Evolutionary conservation across 2,113 vertebrate species (phyloP).

Genomic region (Ceyx melanurus): DNA sequence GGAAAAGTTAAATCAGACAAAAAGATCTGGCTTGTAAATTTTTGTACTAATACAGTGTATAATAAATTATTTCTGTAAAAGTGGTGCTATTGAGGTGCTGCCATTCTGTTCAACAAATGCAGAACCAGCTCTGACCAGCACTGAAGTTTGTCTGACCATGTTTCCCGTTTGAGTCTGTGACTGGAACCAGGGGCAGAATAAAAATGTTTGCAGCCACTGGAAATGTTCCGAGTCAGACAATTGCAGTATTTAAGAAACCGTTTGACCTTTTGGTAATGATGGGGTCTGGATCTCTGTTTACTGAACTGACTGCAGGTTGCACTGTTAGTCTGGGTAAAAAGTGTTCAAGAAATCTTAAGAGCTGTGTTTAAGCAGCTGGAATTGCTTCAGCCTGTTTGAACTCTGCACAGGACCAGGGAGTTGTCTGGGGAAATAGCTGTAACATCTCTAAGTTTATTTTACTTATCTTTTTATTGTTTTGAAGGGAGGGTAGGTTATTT

Average conservation of each 20-base stretch:
- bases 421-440: background rate
- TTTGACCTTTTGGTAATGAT: background rate
- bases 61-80: background rate
- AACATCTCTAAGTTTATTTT: background rate
- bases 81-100: background rate
- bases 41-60: background rate
- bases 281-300: background rate
- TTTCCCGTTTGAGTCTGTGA: background rate
- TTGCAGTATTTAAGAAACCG: background rate
- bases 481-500: background rate
- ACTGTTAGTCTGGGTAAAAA: background rate
- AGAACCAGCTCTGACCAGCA: background rate
- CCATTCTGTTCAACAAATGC: background rate
- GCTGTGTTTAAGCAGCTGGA: background rate
- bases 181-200: background rate
- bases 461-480: background rate
- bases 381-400: background rate
- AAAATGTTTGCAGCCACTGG: background rate
- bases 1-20: fast-evolving
- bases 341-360: background rate
- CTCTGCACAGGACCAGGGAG: too few relatives aligned
- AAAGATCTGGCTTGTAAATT: background rate
- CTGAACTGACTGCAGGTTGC: background rate
- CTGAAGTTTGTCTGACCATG: background rate
- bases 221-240: background rate